Percentiles rank a stretch among this genome's conserved stretches.
Evolutionary conservation across 2,797 vertebrate genomes (phyloP).

Genomic region (Erethizon dorsatum): DNA sequence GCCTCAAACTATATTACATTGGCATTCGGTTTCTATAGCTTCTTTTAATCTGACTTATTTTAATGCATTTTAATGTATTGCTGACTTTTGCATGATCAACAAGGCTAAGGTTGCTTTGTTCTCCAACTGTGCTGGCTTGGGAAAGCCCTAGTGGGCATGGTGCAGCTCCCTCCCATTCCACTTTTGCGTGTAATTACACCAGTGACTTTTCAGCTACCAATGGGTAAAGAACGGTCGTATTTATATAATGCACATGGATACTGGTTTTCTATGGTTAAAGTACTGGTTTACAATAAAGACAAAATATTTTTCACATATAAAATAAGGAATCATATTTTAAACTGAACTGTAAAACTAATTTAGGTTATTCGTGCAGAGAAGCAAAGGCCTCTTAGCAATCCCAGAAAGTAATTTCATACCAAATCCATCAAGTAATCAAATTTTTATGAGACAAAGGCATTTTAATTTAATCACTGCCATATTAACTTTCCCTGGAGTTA

Average conservation of each 20-base stretch:
- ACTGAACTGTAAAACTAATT: neutral
- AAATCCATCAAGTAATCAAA: neutral
- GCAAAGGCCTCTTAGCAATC: neutral
- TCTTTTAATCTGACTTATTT: constrained; percentile 30
- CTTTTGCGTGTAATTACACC: neutral
- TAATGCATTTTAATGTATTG: constrained; percentile 22
- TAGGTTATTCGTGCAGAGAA: neutral
- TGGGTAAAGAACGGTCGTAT: neutral
- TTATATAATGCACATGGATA: neutral
- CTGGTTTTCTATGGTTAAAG: neutral
- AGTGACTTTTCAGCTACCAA: neutral
- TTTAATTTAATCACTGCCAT: neutral
- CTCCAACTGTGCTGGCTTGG: neutral
- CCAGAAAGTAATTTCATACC: neutral
- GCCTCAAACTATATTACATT: neutral
- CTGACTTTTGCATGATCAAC: neutral
- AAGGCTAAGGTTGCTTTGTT: neutral
- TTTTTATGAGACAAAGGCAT: neutral
- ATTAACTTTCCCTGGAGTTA: neutral
- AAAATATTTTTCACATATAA: neutral
- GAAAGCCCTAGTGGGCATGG: neutral
- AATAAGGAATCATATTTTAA: neutral
- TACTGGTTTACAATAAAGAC: neutral
- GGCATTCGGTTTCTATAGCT: constrained; percentile 34
- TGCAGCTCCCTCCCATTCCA: neutral